phyloP scores from a whole-genome alignment of 2,888 invertebrate genomes.

The Bellardia bayeri region DNA sequence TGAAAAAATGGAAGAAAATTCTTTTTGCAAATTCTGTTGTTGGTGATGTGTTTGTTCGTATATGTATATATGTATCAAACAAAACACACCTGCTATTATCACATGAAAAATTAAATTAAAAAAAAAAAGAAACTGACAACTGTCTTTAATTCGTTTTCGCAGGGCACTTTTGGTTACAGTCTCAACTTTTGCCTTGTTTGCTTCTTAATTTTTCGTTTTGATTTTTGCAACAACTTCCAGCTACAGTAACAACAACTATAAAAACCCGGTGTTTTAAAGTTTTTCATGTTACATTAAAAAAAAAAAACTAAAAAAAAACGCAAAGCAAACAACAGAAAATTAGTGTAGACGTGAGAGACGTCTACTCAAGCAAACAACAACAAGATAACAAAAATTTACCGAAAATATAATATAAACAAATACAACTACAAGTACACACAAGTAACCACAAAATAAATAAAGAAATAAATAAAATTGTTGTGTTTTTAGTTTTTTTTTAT shows the following conservation, averaged over 20 bases:
- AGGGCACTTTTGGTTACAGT: conserved; percentile 31
- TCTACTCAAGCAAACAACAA: conserved; percentile 33
- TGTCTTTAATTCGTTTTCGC: conserved; percentile 39
- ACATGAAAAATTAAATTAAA: conserved; percentile 35
- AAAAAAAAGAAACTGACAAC: conserved; percentile 28
- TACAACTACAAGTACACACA: conserved; percentile 29
- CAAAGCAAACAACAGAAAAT: conserved; percentile 26
- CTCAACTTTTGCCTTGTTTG: conserved; percentile 27
- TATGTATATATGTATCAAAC: conserved; percentile 16
- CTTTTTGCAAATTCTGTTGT: conserved; percentile 16
- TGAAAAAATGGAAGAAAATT: neutral
- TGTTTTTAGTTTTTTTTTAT: conserved; percentile 3
- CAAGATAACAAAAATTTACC: conserved; percentile 35
- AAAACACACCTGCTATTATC: conserved; percentile 58
- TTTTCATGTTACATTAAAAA: conserved; percentile 42
- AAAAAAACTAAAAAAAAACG: conserved; percentile 36
- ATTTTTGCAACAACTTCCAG: conserved; percentile 6
- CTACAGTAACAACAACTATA: conserved; percentile 36
- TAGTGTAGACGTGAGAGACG: conserved; percentile 22
- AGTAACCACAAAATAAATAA: conserved; percentile 57
- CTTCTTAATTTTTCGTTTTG: conserved; percentile 21
- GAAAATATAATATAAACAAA: conserved; percentile 46
- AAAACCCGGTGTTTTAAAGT: conserved; percentile 58
- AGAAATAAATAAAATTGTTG: conserved; percentile 6
- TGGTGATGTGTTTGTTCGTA: conserved; percentile 23